A percentile compares a stretch with the other conserved stretches of the same genome.
Conservation (phyloP, 2,113 vertebrate species). For the Thunnus maccoyii region DNA sequence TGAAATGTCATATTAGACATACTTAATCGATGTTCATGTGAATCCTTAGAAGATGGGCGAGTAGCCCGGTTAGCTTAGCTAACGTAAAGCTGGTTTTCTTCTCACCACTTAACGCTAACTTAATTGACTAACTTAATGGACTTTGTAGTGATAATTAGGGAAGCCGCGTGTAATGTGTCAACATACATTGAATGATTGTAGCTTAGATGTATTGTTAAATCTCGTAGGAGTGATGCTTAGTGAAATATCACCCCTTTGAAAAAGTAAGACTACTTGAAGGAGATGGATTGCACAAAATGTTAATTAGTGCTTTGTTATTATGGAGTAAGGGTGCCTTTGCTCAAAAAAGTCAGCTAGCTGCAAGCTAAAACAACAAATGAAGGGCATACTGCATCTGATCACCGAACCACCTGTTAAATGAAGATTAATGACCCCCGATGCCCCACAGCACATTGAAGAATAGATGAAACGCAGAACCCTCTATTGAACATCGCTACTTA, state of each 20-base stretch:
- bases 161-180: neutral
- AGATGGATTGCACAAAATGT: too few relatives aligned
- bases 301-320: neutral
- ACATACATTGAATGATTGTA: neutral
- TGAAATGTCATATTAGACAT: neutral
- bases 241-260: neutral
- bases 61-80: neutral
- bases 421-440: neutral
- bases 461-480: too few relatives aligned
- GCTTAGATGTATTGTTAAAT: neutral
- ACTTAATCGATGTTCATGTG: accelerated
- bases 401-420: neutral
- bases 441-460: neutral
- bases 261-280: neutral
- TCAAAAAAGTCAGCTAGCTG: neutral
- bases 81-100: neutral
- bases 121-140: neutral
- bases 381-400: neutral
- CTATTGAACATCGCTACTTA: too few relatives aligned
- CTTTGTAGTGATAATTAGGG: accelerated
- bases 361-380: neutral
- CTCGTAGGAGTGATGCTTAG: accelerated
- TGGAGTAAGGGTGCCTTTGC: neutral
- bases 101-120: neutral
- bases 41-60: too few relatives aligned